phyloP scores from a whole-genome alignment of 1,140 invertebrate genomes.

The Tetramorium alpestre region DNA sequence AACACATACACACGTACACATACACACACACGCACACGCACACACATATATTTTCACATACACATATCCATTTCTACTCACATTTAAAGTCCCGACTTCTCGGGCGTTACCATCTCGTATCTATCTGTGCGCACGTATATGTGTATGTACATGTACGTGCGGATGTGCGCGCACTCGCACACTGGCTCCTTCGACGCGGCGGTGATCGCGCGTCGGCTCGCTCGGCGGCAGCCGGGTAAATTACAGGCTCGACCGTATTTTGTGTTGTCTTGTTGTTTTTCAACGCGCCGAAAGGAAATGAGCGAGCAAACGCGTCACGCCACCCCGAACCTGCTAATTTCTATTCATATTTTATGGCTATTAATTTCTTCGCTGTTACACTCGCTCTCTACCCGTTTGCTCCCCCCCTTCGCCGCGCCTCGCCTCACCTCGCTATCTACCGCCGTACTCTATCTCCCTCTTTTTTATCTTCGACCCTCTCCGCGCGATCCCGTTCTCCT shows the following conservation, averaged over 20 bases:
- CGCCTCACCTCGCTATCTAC: not conserved
- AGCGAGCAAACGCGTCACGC: slow-evolving; percentile 86
- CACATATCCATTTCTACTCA: slow-evolving; percentile 18
- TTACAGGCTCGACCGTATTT: slow-evolving; percentile 85
- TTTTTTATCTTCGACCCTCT: slow-evolving; percentile 28
- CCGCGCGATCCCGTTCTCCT: slow-evolving; percentile 20
- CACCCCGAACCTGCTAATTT: slow-evolving; percentile 87
- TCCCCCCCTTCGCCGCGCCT: slow-evolving; percentile 24
- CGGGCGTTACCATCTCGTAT: slow-evolving; percentile 57
- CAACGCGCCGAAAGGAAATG: slow-evolving; percentile 87
- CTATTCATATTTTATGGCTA: slow-evolving; percentile 87
- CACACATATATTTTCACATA: not conserved
- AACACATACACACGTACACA: not conserved
- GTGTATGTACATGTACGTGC: not conserved
- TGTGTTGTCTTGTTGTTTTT: slow-evolving; percentile 86
- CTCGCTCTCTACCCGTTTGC: slow-evolving; percentile 65
- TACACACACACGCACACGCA: too few relatives aligned
- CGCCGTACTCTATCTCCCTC: not conserved
- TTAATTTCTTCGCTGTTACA: slow-evolving; percentile 86
- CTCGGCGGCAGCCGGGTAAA: slow-evolving; percentile 85
- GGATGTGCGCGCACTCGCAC: not conserved
- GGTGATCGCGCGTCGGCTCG: slow-evolving; percentile 73
- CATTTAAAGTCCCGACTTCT: slow-evolving; percentile 39
- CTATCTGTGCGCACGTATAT: not conserved
- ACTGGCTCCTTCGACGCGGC: not conserved